Conservation (phyloP, 2,888 invertebrate species). For the Apotomis capreana region DNA sequence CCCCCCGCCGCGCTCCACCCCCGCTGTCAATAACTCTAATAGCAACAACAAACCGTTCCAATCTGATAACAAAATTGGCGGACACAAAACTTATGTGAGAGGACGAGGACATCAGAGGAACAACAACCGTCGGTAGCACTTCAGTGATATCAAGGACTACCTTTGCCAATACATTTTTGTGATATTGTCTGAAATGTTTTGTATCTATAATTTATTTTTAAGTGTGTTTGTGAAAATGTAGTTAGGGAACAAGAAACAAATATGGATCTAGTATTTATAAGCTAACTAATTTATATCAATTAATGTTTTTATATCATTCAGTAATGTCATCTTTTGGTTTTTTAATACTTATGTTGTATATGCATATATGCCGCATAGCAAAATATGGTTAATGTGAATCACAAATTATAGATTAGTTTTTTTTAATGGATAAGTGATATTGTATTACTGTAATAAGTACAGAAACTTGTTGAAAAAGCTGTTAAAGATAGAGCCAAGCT, state of each 20-base stretch:
- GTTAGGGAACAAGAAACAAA: not conserved
- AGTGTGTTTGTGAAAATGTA: not conserved
- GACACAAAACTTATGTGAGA: slow-evolving; percentile 71
- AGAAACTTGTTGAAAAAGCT: no score
- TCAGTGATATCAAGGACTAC: slow-evolving; percentile 15
- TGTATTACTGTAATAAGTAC: no score
- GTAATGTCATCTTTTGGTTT: no score
- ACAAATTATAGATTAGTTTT: no score
- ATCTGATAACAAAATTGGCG: slow-evolving; percentile 55
- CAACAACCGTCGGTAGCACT: slow-evolving; percentile 44
- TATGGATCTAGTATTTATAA: not conserved
- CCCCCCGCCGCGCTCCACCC: slow-evolving; percentile 36
- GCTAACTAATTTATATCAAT: not conserved
- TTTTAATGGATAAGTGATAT: no score
- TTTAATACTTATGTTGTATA: no score
- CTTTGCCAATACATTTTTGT: slow-evolving; percentile 7
- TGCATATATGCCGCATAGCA: no score
- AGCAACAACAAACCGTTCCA: slow-evolving; percentile 58
- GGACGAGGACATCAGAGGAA: slow-evolving; percentile 65
- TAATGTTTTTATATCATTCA: not conserved
- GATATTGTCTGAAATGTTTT: not conserved
- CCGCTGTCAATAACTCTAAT: slow-evolving; percentile 45
- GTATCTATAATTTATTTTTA: not conserved
- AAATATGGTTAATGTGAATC: no score
- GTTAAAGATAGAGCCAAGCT: no score